Percentiles rank a stretch among this genome's conserved stretches.
phyloP scores from a whole-genome alignment of 64 coral and sea anemone species.

The Montipora cactus region DNA sequence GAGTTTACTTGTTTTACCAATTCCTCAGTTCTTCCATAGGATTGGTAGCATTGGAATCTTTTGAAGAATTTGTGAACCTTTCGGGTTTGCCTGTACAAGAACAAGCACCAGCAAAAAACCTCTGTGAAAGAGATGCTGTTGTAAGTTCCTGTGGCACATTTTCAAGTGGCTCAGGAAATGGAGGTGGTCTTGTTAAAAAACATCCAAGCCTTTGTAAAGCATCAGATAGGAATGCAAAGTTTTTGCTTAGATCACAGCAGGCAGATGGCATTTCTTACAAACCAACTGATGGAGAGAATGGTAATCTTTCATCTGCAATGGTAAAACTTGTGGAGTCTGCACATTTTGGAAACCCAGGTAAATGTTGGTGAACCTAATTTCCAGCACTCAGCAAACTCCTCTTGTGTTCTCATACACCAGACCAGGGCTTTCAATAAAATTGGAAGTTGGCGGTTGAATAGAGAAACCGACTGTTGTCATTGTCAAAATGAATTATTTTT shows the following conservation, averaged over 20 bases:
- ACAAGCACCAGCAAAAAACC: background rate
- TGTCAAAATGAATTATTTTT: too few relatives aligned
- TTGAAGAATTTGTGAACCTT: conserved; percentile 3
- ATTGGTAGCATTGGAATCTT: conserved; percentile 17
- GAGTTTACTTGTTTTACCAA: background rate
- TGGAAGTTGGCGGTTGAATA: too few relatives aligned
- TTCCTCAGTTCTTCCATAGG: background rate
- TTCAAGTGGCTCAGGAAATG: background rate
- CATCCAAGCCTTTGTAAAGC: conserved; percentile 23
- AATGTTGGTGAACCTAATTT: background rate
- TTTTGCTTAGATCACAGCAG: background rate
- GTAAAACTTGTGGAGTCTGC: conserved; percentile 66
- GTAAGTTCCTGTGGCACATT: background rate
- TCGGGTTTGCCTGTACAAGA: conserved; percentile 6
- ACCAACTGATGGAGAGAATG: background rate
- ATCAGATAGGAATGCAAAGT: background rate
- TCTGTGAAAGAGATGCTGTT: background rate
- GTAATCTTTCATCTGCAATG: background rate
- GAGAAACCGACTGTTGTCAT: too few relatives aligned
- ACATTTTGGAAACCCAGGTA: conserved; percentile 73
- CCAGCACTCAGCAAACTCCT: background rate
- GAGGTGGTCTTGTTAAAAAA: background rate
- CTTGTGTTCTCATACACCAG: too few relatives aligned
- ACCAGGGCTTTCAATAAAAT: too few relatives aligned
- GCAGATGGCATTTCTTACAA: background rate